Percentiles rank a stretch among this genome's conserved stretches.
These are phyloP conservation scores for Empidonax traillii DNA, from an alignment of 2,113 vertebrate species.

Conservation along the genomic window DNA sequence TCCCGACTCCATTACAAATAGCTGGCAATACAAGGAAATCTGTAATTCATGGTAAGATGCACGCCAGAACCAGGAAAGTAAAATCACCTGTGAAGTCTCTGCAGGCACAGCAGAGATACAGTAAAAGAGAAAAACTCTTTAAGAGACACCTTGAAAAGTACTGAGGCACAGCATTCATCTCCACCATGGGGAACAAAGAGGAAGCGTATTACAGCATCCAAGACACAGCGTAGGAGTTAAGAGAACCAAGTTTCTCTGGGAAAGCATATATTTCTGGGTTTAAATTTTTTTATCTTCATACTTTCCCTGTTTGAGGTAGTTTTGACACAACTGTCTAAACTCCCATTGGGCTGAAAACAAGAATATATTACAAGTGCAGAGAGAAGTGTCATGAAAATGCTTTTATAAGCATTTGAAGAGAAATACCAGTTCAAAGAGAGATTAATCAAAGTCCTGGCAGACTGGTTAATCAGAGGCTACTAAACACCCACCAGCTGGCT, in stretches of 20 bases:
- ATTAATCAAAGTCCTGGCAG: constrained; percentile 15
- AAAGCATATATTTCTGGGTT: not conserved
- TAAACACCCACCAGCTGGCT: not conserved
- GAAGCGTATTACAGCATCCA: not conserved
- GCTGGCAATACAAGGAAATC: not conserved
- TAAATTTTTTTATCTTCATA: not conserved
- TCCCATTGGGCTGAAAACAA: not conserved
- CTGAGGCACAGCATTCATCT: not conserved
- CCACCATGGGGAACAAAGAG: not conserved
- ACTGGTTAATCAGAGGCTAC: not conserved
- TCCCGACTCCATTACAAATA: not conserved
- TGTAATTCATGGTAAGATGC: not conserved
- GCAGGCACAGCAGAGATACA: not conserved
- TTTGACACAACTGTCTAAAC: not conserved
- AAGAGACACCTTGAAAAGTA: constrained; percentile 52
- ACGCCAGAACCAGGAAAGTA: not conserved
- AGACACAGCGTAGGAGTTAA: not conserved
- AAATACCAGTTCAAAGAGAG: not conserved
- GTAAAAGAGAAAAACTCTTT: not conserved
- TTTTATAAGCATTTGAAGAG: not conserved
- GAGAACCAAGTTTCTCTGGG: not conserved
- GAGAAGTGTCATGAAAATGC: not conserved
- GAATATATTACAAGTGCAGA: not conserved
- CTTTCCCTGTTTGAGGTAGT: not conserved
- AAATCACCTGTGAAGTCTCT: not conserved